phyloP scores from a whole-genome alignment of 2,113 vertebrate genomes.

The Perca schrenkii region DNA sequence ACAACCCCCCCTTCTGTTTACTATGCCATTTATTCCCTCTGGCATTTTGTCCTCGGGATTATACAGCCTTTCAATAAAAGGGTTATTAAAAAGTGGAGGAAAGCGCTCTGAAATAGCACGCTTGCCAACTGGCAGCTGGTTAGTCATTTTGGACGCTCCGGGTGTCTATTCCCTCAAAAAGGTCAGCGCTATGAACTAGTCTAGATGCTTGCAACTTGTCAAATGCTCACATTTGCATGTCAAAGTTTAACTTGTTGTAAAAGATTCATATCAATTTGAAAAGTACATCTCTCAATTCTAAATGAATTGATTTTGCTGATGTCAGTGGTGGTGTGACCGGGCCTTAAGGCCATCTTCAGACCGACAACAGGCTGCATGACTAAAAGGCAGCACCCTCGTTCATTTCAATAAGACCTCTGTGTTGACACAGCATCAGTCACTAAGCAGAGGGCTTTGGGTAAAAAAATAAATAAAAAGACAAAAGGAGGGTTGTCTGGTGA shows the following conservation, averaged over 20 bases:
- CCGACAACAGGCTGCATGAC: neutral
- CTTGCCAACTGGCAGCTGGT: neutral
- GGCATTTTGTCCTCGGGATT: too few species aligned
- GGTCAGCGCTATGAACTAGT: neutral
- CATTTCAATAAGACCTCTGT: conserved; percentile 17
- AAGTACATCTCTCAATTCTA: neutral
- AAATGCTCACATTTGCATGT: neutral
- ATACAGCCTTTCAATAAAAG: neutral
- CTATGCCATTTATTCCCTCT: neutral
- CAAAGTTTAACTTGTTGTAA: neutral
- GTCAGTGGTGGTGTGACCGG: neutral
- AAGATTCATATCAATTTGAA: neutral
- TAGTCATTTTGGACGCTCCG: neutral
- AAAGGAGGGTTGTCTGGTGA: neutral
- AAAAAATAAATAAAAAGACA: too few species aligned
- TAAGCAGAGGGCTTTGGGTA: neutral
- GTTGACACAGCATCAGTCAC: neutral
- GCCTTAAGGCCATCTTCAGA: neutral
- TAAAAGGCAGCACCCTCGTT: conserved; percentile 1
- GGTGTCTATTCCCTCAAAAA: neutral
- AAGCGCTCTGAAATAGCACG: neutral
- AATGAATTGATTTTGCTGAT: neutral
- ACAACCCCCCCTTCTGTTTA: neutral
- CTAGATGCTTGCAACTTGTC: neutral
- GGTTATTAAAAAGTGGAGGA: neutral